Conservation (phyloP, 2,888 invertebrate species). For the Hypolimnas misippus region DNA sequence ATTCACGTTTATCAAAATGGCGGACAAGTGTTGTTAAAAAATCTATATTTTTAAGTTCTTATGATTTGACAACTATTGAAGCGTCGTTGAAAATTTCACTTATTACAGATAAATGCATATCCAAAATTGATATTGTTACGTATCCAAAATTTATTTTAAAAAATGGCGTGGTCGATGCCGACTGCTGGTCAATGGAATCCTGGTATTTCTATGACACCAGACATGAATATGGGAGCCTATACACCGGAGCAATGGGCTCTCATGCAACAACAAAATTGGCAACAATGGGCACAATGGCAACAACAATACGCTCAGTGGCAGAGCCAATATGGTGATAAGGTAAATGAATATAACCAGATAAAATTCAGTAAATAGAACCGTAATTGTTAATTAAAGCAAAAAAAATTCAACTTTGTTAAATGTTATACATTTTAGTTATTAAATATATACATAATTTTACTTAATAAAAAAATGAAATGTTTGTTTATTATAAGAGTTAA, state of each 20-base stretch:
- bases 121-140: not conserved
- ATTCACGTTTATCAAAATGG: conserved; percentile 49
- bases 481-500: not conserved
- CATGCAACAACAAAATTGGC: conserved; percentile 89
- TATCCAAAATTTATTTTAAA: not conserved
- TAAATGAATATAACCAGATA: conserved; percentile 51
- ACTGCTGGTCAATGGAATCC: conserved; percentile 64
- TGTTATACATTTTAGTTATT: no score
- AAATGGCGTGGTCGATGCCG: conserved; percentile 75
- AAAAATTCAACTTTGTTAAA: no score
- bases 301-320: conserved; percentile 91
- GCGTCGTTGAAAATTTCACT: not conserved
- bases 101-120: no score
- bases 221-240: conserved; percentile 73
- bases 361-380: no score
- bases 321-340: conserved; percentile 89
- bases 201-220: conserved; percentile 57
- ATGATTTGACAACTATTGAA: not conserved
- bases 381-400: no score
- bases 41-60: not conserved
- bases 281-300: conserved; percentile 91
- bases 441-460: not conserved
- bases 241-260: conserved; percentile 88
- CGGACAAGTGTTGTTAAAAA: conserved; percentile 38
- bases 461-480: not conserved